Conservation (phyloP, 2,888 invertebrate genomes). For the Tortrix viridana region DNA sequence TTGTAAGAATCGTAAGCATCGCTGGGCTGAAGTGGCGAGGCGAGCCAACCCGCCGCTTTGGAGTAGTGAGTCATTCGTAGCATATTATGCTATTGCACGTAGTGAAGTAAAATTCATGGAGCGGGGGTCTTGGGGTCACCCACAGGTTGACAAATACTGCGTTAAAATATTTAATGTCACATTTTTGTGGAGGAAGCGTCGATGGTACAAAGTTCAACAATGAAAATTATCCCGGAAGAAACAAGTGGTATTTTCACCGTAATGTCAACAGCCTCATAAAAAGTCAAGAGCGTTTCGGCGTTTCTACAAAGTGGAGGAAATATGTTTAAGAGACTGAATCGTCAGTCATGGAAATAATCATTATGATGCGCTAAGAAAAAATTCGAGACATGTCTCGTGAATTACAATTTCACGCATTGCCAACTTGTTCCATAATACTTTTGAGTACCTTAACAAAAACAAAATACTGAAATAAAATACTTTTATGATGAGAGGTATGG, state of each 20-base stretch:
- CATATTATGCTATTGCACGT: not conserved
- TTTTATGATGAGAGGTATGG: too few species aligned
- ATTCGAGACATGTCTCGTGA: not conserved
- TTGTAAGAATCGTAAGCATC: constrained; percentile 19
- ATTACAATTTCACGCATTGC: too few species aligned
- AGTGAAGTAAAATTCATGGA: not conserved
- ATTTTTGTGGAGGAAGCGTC: too few species aligned
- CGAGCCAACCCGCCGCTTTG: not conserved
- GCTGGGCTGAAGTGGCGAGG: not conserved
- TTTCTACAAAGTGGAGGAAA: constrained; percentile 3
- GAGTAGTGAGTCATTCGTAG: not conserved
- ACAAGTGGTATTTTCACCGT: constrained; percentile 9
- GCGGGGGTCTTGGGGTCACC: too few species aligned
- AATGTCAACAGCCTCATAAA: constrained; percentile 30
- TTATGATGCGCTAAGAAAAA: not conserved
- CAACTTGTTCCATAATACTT: too few species aligned
- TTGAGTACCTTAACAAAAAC: too few species aligned
- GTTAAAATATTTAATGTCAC: too few species aligned
- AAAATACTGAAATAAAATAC: too few species aligned
- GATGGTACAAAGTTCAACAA: not conserved
- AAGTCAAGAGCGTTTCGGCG: constrained; percentile 16
- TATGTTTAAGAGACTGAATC: not conserved
- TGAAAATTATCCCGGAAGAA: constrained; percentile 20
- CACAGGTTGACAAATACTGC: too few species aligned
- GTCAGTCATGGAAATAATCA: not conserved